A percentile compares a stretch with the other conserved stretches of the same genome.
Evolutionary conservation across 2,888 invertebrate species (phyloP).

Genomic region (Aphelenchoides bicaudatus): DNA sequence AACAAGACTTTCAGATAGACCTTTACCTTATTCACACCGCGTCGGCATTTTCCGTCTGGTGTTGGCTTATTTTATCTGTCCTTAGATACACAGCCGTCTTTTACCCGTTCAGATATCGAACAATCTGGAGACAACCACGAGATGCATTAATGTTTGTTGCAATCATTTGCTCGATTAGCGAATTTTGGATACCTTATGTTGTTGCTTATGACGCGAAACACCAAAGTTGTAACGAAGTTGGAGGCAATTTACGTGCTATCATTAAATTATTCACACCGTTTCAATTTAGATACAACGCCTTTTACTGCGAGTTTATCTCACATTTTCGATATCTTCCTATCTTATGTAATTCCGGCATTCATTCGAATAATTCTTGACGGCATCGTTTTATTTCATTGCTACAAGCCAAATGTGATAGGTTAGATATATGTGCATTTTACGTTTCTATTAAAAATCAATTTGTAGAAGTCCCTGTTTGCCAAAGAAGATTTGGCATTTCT

Average conservation of each 20-base stretch:
- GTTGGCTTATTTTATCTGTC: conserved; percentile 54
- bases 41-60: conserved; percentile 57
- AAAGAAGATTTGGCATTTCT: conserved; percentile 32
- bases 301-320: conserved; percentile 42
- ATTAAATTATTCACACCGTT: conserved; percentile 5
- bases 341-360: conserved; percentile 51
- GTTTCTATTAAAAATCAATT: conserved; percentile 14
- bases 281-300: not conserved
- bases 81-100: conserved; percentile 54
- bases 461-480: conserved; percentile 30
- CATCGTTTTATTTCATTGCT: conserved; percentile 50
- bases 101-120: conserved; percentile 52
- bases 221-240: conserved; percentile 29
- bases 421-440: not conserved
- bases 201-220: conserved; percentile 45
- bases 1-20: conserved; percentile 39
- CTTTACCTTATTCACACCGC: conserved; percentile 53
- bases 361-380: conserved; percentile 48
- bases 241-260: conserved; percentile 7
- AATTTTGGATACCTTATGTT: conserved; percentile 45
- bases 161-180: conserved; percentile 33
- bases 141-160: conserved; percentile 47
- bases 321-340: conserved; percentile 47
- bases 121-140: conserved; percentile 56
- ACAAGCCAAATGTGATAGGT: conserved; percentile 22